These are phyloP conservation scores for Amblyteles armatorius DNA, from an alignment of 2,888 invertebrate genomes.

Conservation along the genomic window DNA sequence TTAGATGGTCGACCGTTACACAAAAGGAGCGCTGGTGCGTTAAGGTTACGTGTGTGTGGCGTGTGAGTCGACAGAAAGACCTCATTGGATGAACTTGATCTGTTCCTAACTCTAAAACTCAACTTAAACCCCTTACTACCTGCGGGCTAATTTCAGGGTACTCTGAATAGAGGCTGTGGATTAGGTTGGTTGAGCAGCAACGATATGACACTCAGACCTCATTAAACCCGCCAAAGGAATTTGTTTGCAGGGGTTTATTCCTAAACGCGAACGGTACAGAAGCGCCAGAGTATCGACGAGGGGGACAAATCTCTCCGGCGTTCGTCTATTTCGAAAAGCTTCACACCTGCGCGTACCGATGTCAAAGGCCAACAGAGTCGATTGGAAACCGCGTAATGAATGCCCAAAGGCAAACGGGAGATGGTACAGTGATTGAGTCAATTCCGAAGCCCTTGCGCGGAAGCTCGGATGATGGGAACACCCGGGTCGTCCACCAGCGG, in stretches of 20 bases:
- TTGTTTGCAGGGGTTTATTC: neutral
- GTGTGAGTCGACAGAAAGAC: too few species aligned
- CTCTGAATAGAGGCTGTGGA: neutral
- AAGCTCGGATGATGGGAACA: constrained; percentile 24
- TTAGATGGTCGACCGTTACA: neutral
- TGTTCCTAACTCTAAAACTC: neutral
- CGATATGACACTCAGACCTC: neutral
- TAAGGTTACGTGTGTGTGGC: too few species aligned
- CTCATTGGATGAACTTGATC: neutral
- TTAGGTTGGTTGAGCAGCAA: neutral
- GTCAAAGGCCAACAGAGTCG: constrained; percentile 1
- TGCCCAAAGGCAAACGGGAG: constrained; percentile 15
- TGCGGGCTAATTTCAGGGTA: neutral
- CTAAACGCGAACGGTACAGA: neutral
- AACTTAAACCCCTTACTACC: neutral
- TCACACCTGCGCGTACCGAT: neutral
- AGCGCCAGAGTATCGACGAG: neutral
- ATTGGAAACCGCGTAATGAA: constrained; percentile 12
- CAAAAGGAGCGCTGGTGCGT: too few species aligned
- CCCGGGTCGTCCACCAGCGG: constrained; percentile 16
- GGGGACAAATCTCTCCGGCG: neutral
- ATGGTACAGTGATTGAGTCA: constrained; percentile 13
- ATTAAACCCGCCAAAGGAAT: neutral
- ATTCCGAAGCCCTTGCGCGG: constrained; percentile 2
- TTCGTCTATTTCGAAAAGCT: neutral